phyloP scores from a whole-genome alignment of 2,888 invertebrate genomes.

The Melieria picta region DNA sequence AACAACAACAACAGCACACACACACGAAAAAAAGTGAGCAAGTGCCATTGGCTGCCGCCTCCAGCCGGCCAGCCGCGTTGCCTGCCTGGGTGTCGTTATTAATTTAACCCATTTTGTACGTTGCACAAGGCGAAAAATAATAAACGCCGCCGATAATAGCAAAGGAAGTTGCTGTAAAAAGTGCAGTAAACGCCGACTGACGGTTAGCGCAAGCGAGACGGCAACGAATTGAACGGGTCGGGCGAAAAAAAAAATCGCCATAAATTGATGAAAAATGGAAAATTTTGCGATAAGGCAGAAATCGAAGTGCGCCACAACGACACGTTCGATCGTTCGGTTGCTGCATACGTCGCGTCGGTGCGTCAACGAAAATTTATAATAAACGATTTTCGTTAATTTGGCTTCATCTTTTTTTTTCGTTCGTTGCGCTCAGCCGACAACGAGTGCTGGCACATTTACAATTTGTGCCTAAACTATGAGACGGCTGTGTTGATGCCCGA shows the following conservation, averaged over 20 bases:
- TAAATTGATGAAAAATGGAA: constrained; percentile 25
- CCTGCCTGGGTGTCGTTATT: constrained; percentile 58
- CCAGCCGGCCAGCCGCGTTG: constrained; percentile 22
- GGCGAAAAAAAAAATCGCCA: constrained; percentile 20
- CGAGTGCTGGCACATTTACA: background rate
- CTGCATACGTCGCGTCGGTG: background rate
- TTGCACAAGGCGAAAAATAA: constrained; percentile 7
- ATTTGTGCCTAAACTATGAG: background rate
- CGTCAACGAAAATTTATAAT: constrained; percentile 45
- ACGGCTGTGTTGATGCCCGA: background rate
- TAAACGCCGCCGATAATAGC: background rate
- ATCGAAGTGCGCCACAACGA: too few relatives aligned
- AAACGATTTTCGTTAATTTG: constrained; percentile 16
- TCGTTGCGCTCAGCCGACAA: constrained; percentile 36
- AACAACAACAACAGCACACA: background rate
- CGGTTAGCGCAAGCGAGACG: constrained; percentile 5
- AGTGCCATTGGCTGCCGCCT: constrained; percentile 39
- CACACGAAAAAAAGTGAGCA: constrained; percentile 32
- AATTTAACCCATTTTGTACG: constrained; percentile 56
- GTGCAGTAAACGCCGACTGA: background rate
- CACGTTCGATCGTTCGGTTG: too few relatives aligned
- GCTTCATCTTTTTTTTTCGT: too few relatives aligned
- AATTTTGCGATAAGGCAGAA: background rate
- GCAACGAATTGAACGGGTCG: background rate
- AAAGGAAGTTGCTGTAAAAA: background rate